These are phyloP conservation scores for Zapus hudsonius DNA, from an alignment of 2,113 vertebrate genomes.

Conservation along the genomic window DNA sequence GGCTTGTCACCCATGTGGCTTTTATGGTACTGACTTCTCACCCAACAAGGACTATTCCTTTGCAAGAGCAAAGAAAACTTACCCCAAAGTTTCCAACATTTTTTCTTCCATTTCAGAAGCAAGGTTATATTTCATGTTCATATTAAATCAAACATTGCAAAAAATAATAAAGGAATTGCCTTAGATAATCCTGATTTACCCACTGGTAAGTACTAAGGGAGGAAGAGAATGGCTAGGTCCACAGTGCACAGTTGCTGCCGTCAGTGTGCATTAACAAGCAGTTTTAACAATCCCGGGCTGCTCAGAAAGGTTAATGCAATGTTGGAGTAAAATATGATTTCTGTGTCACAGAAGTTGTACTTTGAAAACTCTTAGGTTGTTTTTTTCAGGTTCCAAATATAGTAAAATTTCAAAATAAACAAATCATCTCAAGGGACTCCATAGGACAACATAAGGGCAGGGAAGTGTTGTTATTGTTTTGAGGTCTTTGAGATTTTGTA, in stretches of 20 bases:
- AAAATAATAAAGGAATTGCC: not conserved
- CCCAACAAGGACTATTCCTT: not conserved
- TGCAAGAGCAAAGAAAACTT: conserved; percentile 38
- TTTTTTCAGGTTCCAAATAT: not conserved
- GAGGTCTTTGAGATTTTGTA: conserved; percentile 18
- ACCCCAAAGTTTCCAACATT: not conserved
- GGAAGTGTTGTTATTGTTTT: not conserved
- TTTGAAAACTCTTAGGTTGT: not conserved
- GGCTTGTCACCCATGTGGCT: not conserved
- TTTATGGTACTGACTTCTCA: not conserved
- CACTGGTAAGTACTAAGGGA: no score
- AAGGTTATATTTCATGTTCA: not conserved
- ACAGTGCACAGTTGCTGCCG: not conserved
- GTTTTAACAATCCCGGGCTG: not conserved
- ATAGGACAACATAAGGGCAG: not conserved
- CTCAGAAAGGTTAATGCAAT: not conserved
- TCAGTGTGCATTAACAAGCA: not conserved
- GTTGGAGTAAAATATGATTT: conserved; percentile 23
- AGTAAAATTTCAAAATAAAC: conserved; percentile 6
- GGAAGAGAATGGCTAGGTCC: not conserved
- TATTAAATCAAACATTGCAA: not conserved
- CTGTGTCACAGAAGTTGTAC: not conserved
- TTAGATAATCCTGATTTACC: not conserved
- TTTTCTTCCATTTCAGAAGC: conserved; percentile 19
- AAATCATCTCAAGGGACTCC: not conserved